Percentiles rank a stretch among this genome's conserved stretches.
phyloP scores from a whole-genome alignment of 2,797 vertebrate species.

The Cyclura pinguis region DNA sequence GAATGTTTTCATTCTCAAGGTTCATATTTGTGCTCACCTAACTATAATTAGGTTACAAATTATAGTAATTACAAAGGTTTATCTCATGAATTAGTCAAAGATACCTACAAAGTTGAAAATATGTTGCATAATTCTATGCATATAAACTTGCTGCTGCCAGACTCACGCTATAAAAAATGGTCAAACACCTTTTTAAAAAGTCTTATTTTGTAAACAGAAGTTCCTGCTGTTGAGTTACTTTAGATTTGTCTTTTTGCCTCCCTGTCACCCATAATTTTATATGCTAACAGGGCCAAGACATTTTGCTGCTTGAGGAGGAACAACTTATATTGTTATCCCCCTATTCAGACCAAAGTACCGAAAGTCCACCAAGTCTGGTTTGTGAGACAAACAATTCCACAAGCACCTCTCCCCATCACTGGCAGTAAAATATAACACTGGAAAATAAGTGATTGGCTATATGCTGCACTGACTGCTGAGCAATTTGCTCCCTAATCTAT shows the following conservation, averaged over 20 bases:
- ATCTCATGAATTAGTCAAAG: background rate
- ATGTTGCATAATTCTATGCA: background rate
- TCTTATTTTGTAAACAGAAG: background rate
- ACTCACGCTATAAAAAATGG: background rate
- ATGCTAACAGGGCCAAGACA: no score
- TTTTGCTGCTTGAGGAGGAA: no score
- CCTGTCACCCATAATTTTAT: background rate
- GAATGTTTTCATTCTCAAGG: conserved; percentile 24
- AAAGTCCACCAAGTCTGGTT: no score
- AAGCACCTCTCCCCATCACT: no score
- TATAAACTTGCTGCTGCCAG: background rate
- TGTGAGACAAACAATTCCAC: no score
- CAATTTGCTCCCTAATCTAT: background rate
- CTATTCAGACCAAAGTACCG: no score
- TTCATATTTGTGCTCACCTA: background rate
- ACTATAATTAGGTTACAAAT: conserved; percentile 4
- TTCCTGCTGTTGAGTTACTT: background rate
- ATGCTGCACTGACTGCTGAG: background rate
- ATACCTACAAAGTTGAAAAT: background rate
- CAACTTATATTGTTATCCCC: no score
- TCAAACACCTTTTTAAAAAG: background rate
- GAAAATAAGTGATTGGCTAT: background rate
- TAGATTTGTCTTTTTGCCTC: background rate
- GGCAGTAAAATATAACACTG: background rate
- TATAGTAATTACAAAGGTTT: background rate